Evolutionary conservation across 1,140 invertebrate genomes (phyloP), one percentile per base, ranked within the genome.

Genomic region (Pseudomyrmex dendroicus): DNA sequence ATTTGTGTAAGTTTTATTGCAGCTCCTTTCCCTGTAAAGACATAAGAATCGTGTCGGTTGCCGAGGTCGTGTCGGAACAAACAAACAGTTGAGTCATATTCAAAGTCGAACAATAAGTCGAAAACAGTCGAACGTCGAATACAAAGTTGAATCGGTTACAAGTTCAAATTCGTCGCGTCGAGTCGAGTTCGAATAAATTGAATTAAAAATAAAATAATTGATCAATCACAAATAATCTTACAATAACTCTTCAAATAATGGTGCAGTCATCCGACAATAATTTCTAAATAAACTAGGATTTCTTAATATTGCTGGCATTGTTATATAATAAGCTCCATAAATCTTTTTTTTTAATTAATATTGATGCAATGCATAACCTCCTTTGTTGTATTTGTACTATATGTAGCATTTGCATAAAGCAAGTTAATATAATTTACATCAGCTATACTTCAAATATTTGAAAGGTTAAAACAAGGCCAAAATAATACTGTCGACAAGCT

Each of bases 211-310:
- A n/a, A n/a, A n/a, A n/a, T n/a, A n/a, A n/a, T n/a, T n/a, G n/a
- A n/a, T n/a, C n/a, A n/a, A n/a, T n/a, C n/a, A n/a, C n/a, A n/a
- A n/a, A n/a, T n/a, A n/a, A n/a, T n/a, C n/a, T n/a, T n/a, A n/a
- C n/a, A n/a, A 9, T 56, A 72, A 20, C 1, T 72, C 25, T 56
- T 72, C 25, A 44, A 72, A 72, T 56, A 56, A 17, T 56, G 10
- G 20, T 72, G 15, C 35, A 17, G 2, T 72, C 52, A 72, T 72
- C n/a, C 68, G 52, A 72, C 52, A 72, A 72, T 72, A 72, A n/a
- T 72, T 72, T 8, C 7, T 7, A 56, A 72, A 72, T 56, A 44
- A 72, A 56, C 56, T 35, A 12, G 7, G 9, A 44, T 72, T 13
- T 72, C 25, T 44, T 54, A 70, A 56, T 54, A 62, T 25, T 20